A percentile compares a stretch with the other conserved stretches of the same genome.
These are phyloP conservation scores for Siniperca knerii DNA, from an alignment of 2,113 vertebrate species.

Conservation along the genomic window DNA sequence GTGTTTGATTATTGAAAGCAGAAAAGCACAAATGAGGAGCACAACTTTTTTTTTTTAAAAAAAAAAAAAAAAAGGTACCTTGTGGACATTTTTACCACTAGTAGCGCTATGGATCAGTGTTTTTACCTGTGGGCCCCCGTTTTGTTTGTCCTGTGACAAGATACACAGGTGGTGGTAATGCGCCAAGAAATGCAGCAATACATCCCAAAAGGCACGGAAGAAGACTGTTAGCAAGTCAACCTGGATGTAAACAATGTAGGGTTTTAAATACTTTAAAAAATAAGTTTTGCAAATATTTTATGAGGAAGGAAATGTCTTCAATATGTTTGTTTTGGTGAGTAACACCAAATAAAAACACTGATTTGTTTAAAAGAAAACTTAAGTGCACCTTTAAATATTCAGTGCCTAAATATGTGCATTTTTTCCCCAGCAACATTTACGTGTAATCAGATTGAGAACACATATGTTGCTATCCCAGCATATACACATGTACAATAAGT, in stretches of 20 bases:
- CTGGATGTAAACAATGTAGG: not conserved
- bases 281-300: not conserved
- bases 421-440: not conserved
- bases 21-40: not conserved
- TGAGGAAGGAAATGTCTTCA: not conserved
- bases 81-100: not conserved
- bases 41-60: no score
- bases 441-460: not conserved
- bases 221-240: no score
- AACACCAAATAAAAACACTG: no score
- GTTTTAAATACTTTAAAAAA: not conserved
- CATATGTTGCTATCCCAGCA: not conserved
- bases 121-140: not conserved
- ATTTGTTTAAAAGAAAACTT: not conserved
- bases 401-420: no score
- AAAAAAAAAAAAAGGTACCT: no score
- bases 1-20: conserved; percentile 22
- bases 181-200: not conserved
- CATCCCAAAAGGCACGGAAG: not conserved
- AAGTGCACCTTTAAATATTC: not conserved
- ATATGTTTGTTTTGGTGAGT: not conserved
- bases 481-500: not conserved
- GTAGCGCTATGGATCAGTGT: not conserved
- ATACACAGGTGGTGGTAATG: not conserved
- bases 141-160: not conserved